These are phyloP conservation scores for Lepidothrix coronata DNA, from an alignment of 2,113 vertebrate species.

Conservation along the genomic window DNA sequence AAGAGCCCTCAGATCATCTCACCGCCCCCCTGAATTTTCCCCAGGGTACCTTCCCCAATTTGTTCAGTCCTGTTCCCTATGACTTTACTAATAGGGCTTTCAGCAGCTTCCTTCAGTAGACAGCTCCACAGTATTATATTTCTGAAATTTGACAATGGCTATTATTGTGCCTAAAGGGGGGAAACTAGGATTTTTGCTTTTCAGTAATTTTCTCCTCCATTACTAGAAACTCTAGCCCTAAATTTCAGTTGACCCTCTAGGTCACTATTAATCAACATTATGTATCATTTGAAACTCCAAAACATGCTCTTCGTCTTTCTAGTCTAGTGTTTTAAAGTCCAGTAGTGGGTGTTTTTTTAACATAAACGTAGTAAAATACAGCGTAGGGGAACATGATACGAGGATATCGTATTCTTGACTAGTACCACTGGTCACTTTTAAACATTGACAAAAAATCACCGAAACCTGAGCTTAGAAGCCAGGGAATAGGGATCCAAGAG, in stretches of 20 bases:
- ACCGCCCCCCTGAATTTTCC: background rate
- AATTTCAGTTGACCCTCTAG: slow-evolving; percentile 52
- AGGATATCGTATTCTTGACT: slow-evolving; percentile 2
- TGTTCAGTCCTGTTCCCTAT: slow-evolving; percentile 20
- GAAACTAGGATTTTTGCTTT: slow-evolving; percentile 23
- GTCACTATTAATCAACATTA: slow-evolving; percentile 27
- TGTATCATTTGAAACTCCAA: slow-evolving; percentile 39
- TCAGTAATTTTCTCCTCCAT: slow-evolving; percentile 52
- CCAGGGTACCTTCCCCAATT: slow-evolving; percentile 36
- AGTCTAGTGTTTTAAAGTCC: background rate
- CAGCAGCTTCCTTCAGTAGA: slow-evolving; percentile 26
- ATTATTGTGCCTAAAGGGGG: slow-evolving; percentile 40
- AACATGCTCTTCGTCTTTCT: slow-evolving; percentile 2
- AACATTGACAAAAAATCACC: background rate
- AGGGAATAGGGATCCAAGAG: background rate
- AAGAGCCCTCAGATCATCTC: slow-evolving; percentile 10
- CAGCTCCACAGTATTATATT: slow-evolving; percentile 18
- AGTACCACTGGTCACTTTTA: background rate
- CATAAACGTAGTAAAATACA: background rate
- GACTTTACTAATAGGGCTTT: slow-evolving; percentile 61
- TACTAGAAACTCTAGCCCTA: slow-evolving; percentile 53
- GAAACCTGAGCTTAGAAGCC: background rate
- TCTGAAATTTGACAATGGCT: slow-evolving; percentile 55
- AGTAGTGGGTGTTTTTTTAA: background rate
- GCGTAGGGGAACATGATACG: background rate